phyloP scores from a whole-genome alignment of 1,140 invertebrate genomes.

The Zaprionus nigranus region DNA sequence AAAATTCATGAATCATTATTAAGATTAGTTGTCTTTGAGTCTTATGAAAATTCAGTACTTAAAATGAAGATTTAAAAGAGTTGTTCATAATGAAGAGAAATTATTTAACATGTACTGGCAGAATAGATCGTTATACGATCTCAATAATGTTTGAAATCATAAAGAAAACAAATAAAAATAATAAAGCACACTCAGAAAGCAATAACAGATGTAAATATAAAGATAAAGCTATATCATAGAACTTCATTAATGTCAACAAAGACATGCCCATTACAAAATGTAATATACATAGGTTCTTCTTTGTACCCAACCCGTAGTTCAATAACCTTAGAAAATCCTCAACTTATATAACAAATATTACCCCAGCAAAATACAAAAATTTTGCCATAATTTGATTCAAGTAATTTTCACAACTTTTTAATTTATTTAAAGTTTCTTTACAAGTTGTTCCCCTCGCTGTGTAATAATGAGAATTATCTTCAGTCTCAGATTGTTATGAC shows the following conservation, averaged over 20 bases:
- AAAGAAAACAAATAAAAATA: background rate
- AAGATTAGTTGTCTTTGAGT: background rate
- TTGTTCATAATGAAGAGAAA: background rate
- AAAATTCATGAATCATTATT: conserved; percentile 25
- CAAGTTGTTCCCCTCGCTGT: background rate
- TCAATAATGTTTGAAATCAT: background rate
- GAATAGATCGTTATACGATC: background rate
- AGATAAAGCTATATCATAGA: too few species aligned
- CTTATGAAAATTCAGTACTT: background rate
- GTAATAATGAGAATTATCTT: conserved; percentile 20
- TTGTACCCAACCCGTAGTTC: too few species aligned
- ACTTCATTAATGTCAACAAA: too few species aligned
- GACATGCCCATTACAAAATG: too few species aligned
- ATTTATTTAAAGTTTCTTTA: conserved; percentile 40
- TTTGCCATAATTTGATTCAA: conserved; percentile 17
- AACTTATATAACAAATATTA: background rate
- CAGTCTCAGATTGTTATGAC: conserved; percentile 22
- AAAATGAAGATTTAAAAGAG: background rate
- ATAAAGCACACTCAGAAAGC: too few species aligned
- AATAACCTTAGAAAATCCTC: too few species aligned
- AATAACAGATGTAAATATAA: too few species aligned
- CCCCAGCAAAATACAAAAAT: too few species aligned
- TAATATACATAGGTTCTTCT: too few species aligned
- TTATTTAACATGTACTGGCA: too few species aligned
- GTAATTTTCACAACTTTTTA: conserved; percentile 44